Percentiles rank a stretch among this genome's conserved stretches.
Conservation (phyloP, 2,888 invertebrate genomes). For the Griposia aprilina region DNA sequence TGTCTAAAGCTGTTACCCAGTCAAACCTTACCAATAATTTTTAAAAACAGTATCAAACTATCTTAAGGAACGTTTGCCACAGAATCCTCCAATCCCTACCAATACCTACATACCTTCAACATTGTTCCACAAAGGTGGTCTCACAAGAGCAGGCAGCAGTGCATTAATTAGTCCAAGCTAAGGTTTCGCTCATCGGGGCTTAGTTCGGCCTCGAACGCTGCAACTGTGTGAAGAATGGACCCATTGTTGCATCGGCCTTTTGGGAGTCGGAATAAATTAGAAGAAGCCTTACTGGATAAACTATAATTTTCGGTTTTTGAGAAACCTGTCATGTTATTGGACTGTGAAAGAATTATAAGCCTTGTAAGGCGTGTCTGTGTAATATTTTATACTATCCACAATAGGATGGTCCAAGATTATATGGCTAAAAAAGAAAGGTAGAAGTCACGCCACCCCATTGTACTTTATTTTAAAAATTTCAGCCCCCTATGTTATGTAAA, state of each 20-base stretch:
- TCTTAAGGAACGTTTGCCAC: background rate
- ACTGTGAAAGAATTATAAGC: background rate
- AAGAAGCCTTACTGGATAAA: constrained; percentile 16
- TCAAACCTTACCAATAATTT: background rate
- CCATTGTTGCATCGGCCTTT: constrained; percentile 33
- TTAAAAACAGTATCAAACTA: background rate
- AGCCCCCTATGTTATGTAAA: no score
- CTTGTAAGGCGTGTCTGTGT: background rate
- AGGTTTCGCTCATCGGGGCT: constrained; percentile 59
- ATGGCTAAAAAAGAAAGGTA: no score
- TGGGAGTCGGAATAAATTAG: constrained; percentile 32
- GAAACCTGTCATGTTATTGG: background rate
- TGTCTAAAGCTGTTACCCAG: background rate
- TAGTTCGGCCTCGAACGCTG: constrained; percentile 32
- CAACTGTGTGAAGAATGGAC: constrained; percentile 47
- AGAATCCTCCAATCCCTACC: background rate
- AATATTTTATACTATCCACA: background rate
- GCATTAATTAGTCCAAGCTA: constrained; percentile 61
- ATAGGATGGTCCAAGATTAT: no score
- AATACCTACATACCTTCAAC: constrained; percentile 6
- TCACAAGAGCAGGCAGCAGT: constrained; percentile 17
- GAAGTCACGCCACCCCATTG: no score
- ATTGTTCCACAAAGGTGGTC: constrained; percentile 35
- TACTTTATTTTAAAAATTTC: no score
- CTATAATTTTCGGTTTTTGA: background rate